Conservation (phyloP, 2,797 vertebrate species). For the Phrynocephalus vlangalii region DNA sequence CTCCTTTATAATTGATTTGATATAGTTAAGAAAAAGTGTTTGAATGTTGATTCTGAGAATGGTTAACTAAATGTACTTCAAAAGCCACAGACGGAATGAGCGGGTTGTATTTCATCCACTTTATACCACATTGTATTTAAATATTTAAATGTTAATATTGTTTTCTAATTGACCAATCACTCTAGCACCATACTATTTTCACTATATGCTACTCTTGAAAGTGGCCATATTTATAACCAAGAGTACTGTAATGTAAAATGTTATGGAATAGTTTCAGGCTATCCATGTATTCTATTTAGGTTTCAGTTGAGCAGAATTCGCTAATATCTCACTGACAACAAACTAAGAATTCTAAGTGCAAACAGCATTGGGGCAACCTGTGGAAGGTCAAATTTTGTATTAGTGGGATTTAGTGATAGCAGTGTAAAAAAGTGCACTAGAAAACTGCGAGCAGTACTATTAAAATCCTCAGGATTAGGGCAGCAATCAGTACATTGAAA, state of each 20-base stretch:
- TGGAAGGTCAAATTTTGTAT: slow-evolving; percentile 29
- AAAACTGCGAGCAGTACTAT: background rate
- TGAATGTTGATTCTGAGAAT: background rate
- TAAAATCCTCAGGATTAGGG: background rate
- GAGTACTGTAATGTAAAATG: background rate
- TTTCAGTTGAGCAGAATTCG: background rate
- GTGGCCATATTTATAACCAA: background rate
- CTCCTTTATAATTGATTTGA: background rate
- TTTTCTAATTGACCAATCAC: background rate
- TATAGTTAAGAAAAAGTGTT: background rate
- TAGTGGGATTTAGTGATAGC: slow-evolving; percentile 4
- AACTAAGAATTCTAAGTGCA: background rate
- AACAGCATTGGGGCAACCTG: slow-evolving; percentile 18
- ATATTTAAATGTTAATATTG: background rate
- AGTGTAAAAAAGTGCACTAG: background rate
- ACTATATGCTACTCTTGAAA: background rate
- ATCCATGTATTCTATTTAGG: background rate
- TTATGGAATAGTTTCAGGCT: background rate
- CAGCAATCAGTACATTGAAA: background rate
- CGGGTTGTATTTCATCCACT: background rate
- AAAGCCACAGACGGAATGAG: background rate
- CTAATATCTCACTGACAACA: background rate
- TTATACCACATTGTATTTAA: background rate
- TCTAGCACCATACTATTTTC: background rate
- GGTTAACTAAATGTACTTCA: background rate